Conservation (phyloP, 2,888 invertebrate species). For the Heliconius cydno region DNA sequence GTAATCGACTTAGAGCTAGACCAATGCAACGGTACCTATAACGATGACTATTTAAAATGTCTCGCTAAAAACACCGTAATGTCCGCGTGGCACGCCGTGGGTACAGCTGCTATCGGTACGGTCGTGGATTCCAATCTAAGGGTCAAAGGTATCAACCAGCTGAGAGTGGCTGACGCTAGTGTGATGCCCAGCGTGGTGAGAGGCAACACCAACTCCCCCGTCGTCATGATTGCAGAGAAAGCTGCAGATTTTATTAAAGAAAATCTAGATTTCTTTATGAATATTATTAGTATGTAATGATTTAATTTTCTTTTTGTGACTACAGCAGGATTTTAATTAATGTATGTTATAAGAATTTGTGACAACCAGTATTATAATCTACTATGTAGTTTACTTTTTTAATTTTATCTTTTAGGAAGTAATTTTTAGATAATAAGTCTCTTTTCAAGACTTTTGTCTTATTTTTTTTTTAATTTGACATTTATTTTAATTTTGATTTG, state of each 20-base stretch:
- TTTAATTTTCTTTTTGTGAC: slow-evolving; percentile 7
- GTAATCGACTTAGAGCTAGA: slow-evolving; percentile 59
- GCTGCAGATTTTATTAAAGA: slow-evolving; percentile 67
- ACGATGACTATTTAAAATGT: slow-evolving; percentile 74
- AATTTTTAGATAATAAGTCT: neutral
- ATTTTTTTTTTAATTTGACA: slow-evolving; percentile 5
- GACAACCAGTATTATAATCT: slow-evolving; percentile 6
- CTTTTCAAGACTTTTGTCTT: neutral
- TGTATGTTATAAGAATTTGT: slow-evolving; percentile 1
- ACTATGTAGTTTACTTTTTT: slow-evolving; percentile 4
- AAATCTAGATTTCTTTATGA: slow-evolving; percentile 44
- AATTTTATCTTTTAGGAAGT: neutral
- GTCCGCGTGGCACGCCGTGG: slow-evolving; percentile 74
- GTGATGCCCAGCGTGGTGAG: slow-evolving; percentile 66
- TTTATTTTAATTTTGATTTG: neutral
- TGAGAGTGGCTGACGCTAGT: slow-evolving; percentile 73
- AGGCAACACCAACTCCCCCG: slow-evolving; percentile 74
- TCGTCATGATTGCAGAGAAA: slow-evolving; percentile 73
- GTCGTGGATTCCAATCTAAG: slow-evolving; percentile 62
- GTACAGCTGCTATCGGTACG: slow-evolving; percentile 68
- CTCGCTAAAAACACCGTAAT: slow-evolving; percentile 59
- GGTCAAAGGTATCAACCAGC: slow-evolving; percentile 58
- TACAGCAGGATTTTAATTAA: neutral
- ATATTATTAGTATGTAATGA: neutral
- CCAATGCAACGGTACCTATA: slow-evolving; percentile 56